These are phyloP conservation scores for Pseudolaguvia tuberculata DNA, from an alignment of 2,113 vertebrate species.

Conservation along the genomic window DNA sequence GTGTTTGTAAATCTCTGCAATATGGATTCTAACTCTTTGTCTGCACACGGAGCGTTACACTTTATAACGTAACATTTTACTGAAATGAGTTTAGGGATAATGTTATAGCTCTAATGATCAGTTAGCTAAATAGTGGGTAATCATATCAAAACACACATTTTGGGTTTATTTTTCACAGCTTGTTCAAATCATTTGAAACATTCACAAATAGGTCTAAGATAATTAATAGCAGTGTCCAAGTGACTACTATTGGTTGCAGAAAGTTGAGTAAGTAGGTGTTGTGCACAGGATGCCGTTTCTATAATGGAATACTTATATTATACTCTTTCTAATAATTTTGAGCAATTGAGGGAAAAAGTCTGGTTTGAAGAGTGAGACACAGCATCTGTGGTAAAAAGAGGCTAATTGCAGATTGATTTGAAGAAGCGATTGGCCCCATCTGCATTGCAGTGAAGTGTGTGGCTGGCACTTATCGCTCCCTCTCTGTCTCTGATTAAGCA, in stretches of 20 bases:
- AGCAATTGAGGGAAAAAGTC: background rate
- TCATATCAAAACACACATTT: background rate
- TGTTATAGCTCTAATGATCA: background rate
- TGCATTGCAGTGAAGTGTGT: conserved; percentile 17
- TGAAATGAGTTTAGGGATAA: background rate
- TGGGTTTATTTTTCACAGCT: background rate
- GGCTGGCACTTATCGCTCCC: background rate
- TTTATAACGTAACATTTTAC: background rate
- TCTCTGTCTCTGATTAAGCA: conserved; percentile 51
- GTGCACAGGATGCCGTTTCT: conserved; percentile 7
- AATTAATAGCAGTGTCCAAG: background rate
- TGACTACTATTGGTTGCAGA: background rate
- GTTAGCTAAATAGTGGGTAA: background rate
- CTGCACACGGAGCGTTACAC: no score
- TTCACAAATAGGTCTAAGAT: background rate
- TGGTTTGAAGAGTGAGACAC: background rate
- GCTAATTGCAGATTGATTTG: conserved; percentile 51
- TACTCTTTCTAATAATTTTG: background rate
- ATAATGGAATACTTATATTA: background rate
- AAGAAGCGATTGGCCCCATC: conserved; percentile 27
- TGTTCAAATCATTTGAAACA: background rate
- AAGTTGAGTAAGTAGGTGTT: background rate
- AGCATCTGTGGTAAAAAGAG: conserved; percentile 43
- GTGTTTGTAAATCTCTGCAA: no score
- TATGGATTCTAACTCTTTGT: no score